Conservation (phyloP, 53 echinoderm and acorn worm genomes). For the Patiria pectinifera region DNA sequence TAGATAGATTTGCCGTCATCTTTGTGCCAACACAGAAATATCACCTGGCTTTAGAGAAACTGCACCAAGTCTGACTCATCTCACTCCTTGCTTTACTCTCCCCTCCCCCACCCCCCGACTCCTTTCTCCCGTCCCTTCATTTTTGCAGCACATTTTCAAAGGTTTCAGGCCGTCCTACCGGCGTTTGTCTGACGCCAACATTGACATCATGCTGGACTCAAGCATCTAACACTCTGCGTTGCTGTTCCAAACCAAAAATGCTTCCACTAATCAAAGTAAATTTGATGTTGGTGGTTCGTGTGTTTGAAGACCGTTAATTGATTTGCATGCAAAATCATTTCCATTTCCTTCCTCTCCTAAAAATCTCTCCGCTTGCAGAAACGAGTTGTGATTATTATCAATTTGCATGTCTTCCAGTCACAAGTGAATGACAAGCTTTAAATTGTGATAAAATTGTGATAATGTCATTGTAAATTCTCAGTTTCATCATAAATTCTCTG, state of each 20-base stretch:
- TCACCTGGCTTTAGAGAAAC: not conserved
- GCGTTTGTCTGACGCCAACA: conserved; percentile 62
- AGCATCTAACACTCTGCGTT: conserved; percentile 40
- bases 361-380: conserved; percentile 24
- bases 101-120: not conserved
- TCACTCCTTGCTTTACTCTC: conserved; percentile 46
- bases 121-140: not conserved
- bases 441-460: too few species aligned
- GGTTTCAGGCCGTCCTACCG: conserved; percentile 53
- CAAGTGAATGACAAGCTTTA: too few species aligned
- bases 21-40: not conserved
- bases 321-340: conserved; percentile 41
- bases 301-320: not conserved
- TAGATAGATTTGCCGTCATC: not conserved
- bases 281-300: conserved; percentile 11
- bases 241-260: conserved; percentile 14
- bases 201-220: conserved; percentile 61
- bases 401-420: not conserved
- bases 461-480: too few species aligned
- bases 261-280: conserved; percentile 55
- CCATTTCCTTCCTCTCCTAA: not conserved
- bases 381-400: not conserved
- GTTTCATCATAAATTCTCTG: too few species aligned
- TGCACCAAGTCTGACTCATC: conserved; percentile 26
- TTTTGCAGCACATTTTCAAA: conserved; percentile 55